A percentile compares a stretch with the other conserved stretches of the same genome.
These are phyloP conservation scores for Ariolimax columbianus DNA, from an alignment of 2,888 invertebrate species.

Conservation along the genomic window DNA sequence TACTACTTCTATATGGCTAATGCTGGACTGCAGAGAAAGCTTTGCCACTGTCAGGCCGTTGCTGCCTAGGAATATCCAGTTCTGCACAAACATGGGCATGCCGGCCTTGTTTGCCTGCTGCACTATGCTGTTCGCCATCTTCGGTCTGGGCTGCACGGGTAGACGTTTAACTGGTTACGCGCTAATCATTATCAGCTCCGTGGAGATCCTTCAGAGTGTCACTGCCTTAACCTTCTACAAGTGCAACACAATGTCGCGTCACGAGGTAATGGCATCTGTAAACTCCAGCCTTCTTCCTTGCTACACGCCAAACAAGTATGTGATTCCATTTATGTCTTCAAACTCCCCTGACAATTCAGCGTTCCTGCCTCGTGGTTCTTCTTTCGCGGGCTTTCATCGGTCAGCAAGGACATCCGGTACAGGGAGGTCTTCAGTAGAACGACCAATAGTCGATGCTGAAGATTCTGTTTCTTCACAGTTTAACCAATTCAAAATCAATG, in stretches of 20 bases:
- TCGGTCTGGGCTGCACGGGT: constrained; percentile 56
- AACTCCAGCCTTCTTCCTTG: constrained; percentile 39
- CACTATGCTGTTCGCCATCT: constrained; percentile 50
- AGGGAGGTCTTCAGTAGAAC: no score
- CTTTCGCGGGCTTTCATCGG: background rate
- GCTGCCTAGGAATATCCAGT: constrained; percentile 22
- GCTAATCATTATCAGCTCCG: constrained; percentile 47
- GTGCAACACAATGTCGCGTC: constrained; percentile 29
- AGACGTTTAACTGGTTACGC: constrained; percentile 53
- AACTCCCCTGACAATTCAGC: background rate
- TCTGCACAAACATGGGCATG: constrained; percentile 53
- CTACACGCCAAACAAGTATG: background rate
- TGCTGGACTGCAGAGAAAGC: constrained; percentile 45
- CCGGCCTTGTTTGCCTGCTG: constrained; percentile 54
- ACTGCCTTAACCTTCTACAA: constrained; percentile 47
- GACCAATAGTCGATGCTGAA: background rate
- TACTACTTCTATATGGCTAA: constrained; percentile 46
- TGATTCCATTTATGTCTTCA: background rate
- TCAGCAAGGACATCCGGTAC: background rate
- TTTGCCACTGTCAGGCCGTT: constrained; percentile 36
- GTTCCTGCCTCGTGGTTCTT: background rate
- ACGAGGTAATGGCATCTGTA: constrained; percentile 27
- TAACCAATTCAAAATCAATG: background rate
- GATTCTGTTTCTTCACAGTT: background rate
- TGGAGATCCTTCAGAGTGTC: constrained; percentile 45